These are phyloP conservation scores for Trachelipus rathkii DNA, from an alignment of 1,140 invertebrate species.

Conservation along the genomic window DNA sequence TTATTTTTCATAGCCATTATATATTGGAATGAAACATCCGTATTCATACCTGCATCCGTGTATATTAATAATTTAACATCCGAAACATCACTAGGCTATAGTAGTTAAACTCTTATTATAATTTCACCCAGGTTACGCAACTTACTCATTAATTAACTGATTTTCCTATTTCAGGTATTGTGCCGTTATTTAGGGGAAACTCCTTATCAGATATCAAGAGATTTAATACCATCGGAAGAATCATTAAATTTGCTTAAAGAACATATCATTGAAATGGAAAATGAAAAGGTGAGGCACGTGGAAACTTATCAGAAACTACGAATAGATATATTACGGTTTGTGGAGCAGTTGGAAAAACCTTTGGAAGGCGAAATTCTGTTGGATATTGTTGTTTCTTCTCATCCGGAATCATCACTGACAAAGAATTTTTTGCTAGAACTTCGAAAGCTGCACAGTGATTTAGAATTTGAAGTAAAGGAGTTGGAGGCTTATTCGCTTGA, in stretches of 20 bases:
- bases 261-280: background rate
- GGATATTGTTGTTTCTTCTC: background rate
- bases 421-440: background rate
- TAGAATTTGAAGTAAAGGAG: background rate
- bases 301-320: background rate
- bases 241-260: background rate
- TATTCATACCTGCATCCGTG: too few relatives aligned
- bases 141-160: too few relatives aligned
- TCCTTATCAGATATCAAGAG: background rate
- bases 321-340: background rate
- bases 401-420: background rate
- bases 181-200: background rate
- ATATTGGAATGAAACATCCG: too few relatives aligned
- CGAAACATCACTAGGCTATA: too few relatives aligned
- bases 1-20: too few relatives aligned
- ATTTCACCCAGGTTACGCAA: too few relatives aligned
- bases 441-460: background rate
- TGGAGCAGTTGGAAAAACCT: background rate
- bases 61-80: too few relatives aligned
- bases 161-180: too few relatives aligned
- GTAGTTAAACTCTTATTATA: too few relatives aligned
- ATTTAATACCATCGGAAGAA: background rate
- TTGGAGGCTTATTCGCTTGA: background rate
- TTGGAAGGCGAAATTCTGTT: background rate
- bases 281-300: background rate